A percentile compares a stretch with the other conserved stretches of the same genome.
Conservation (phyloP, 2,888 invertebrate species). For the Pardosa pseudoannulata region DNA sequence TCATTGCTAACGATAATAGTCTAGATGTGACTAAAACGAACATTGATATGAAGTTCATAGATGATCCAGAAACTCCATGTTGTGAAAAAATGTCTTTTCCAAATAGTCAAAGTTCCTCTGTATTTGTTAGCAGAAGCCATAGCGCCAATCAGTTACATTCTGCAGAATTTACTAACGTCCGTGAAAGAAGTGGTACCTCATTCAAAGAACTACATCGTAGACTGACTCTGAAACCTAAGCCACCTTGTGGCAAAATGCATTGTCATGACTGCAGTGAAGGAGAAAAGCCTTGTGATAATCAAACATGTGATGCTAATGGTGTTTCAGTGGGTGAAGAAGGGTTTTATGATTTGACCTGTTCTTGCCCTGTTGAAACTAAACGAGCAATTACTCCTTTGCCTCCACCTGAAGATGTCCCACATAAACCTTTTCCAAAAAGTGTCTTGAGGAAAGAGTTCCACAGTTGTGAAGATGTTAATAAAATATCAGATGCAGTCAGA, state of each 20-base stretch:
- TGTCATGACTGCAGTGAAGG: constrained; percentile 65
- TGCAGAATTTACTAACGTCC: constrained; percentile 69
- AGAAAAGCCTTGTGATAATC: constrained; percentile 56
- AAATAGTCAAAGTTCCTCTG: constrained; percentile 64
- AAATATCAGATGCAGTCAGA: constrained; percentile 24
- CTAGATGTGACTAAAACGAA: constrained; percentile 74
- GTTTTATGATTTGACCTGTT: constrained; percentile 60
- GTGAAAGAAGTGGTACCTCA: constrained; percentile 48
- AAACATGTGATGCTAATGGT: constrained; percentile 45
- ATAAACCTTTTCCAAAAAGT: background rate
- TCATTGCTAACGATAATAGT: constrained; percentile 29
- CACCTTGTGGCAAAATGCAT: constrained; percentile 66
- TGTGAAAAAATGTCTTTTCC: constrained; percentile 53
- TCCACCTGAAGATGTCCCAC: background rate
- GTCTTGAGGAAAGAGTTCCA: constrained; percentile 54
- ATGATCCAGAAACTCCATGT: constrained; percentile 77
- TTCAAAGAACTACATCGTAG: constrained; percentile 61
- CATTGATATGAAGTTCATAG: constrained; percentile 81
- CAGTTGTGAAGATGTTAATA: constrained; percentile 68
- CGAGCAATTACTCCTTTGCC: constrained; percentile 13
- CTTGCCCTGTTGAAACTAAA: constrained; percentile 44
- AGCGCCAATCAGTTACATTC: constrained; percentile 66
- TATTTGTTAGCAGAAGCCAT: constrained; percentile 59
- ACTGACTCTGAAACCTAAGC: constrained; percentile 63
- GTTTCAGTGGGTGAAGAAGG: constrained; percentile 59